Conservation (phyloP, 2,888 invertebrate species). For the Stenolophus ochropezus region DNA sequence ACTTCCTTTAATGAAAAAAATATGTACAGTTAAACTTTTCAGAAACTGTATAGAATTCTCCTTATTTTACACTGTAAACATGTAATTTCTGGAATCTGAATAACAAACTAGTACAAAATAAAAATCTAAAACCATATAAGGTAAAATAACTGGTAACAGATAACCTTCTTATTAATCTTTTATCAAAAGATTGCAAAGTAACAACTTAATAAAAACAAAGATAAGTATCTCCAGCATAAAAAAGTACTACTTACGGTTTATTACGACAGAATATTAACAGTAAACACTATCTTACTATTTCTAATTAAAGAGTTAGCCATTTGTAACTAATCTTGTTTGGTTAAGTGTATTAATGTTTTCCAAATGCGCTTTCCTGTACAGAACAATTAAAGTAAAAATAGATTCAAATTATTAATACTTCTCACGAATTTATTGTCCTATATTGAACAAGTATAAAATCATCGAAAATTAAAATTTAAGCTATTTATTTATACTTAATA, state of each 20-base stretch:
- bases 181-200: background rate
- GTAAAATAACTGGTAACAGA: background rate
- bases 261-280: slow-evolving; percentile 26
- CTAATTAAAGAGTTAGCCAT: slow-evolving; percentile 12
- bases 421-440: background rate
- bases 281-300: background rate
- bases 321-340: slow-evolving; percentile 9
- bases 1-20: background rate
- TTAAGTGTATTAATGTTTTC: slow-evolving; percentile 2
- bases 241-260: background rate
- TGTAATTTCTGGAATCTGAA: too few relatives aligned
- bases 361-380: background rate
- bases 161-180: background rate
- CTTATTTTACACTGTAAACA: background rate
- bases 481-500: too few relatives aligned
- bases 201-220: background rate
- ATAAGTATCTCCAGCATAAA: background rate
- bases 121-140: background rate
- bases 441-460: too few relatives aligned
- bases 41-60: background rate
- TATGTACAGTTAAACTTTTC: background rate
- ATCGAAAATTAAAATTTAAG: too few relatives aligned
- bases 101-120: background rate
- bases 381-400: background rate
- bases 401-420: background rate